These are phyloP conservation scores for Spisula solida DNA, from an alignment of 2,888 invertebrate genomes.

Conservation along the genomic window DNA sequence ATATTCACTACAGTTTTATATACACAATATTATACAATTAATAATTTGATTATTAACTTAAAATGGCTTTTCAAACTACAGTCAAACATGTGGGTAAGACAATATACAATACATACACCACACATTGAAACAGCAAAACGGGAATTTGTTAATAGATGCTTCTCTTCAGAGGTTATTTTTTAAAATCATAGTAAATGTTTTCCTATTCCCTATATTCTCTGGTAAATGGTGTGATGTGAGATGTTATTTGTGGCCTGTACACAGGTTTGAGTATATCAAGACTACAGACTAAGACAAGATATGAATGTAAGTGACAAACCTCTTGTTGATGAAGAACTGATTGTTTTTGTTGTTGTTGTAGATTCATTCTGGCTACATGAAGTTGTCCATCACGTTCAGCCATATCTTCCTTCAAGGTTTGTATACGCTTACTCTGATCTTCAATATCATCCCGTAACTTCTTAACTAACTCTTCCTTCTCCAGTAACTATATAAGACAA, in stretches of 20 bases:
- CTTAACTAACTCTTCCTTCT: conserved; percentile 79
- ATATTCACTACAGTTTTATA: no score
- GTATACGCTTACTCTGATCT: conserved; percentile 78
- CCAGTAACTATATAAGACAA: conserved; percentile 73
- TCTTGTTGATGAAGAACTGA: conserved; percentile 84
- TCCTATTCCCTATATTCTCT: no score
- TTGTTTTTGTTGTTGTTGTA: conserved; percentile 86
- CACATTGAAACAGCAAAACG: background rate
- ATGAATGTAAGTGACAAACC: conserved; percentile 68
- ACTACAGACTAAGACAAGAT: no score
- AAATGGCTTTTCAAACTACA: background rate
- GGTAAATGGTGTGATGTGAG: no score
- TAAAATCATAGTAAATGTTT: no score
- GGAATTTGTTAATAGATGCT: background rate
- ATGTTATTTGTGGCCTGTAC: no score
- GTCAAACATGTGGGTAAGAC: no score
- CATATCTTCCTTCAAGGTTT: conserved; percentile 83
- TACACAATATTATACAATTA: no score
- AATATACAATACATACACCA: no score
- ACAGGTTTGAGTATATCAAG: no score
- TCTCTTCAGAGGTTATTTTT: background rate
- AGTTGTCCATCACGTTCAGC: conserved; percentile 86
- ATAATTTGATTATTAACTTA: background rate
- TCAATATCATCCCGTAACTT: conserved; percentile 82
- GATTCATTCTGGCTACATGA: conserved; percentile 84